These are phyloP conservation scores for Chaenodraco wilsoni DNA, from an alignment of 2,797 vertebrate species.

Conservation along the genomic window DNA sequence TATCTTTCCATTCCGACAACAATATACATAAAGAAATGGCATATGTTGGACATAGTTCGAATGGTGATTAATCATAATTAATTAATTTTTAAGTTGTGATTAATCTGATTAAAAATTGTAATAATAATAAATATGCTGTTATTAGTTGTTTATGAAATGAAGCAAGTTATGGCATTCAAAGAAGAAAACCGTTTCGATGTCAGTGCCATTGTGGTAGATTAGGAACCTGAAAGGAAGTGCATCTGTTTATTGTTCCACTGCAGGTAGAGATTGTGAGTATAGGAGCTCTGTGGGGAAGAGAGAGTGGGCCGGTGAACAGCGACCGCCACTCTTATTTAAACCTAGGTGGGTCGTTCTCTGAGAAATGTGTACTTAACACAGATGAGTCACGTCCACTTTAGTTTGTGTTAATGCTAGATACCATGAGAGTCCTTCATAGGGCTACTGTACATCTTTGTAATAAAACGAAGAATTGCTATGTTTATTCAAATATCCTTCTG, in stretches of 20 bases:
- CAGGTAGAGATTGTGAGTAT: slow-evolving; percentile 52
- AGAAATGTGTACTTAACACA: slow-evolving; percentile 56
- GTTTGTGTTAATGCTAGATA: slow-evolving; percentile 64
- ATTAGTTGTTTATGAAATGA: too few species aligned
- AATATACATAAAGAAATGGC: too few species aligned
- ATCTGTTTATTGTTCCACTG: slow-evolving; percentile 24
- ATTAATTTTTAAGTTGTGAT: too few species aligned
- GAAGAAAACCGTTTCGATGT: not conserved
- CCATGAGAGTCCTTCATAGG: slow-evolving; percentile 54
- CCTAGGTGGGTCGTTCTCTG: slow-evolving; percentile 61
- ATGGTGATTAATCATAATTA: too few species aligned
- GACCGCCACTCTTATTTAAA: slow-evolving; percentile 62
- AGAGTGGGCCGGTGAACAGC: slow-evolving; percentile 26
- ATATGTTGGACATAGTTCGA: too few species aligned
- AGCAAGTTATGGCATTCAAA: too few species aligned
- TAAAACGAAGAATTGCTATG: slow-evolving; percentile 25
- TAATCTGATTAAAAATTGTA: too few species aligned
- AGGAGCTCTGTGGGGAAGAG: slow-evolving; percentile 41
- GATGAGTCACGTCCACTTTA: slow-evolving; percentile 59
- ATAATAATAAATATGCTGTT: too few species aligned
- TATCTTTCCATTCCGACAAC: too few species aligned
- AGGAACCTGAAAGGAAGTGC: slow-evolving; percentile 1
- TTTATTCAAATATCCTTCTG: slow-evolving; percentile 14
- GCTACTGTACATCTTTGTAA: slow-evolving; percentile 35
- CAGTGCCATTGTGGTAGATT: not conserved